Evolutionary conservation across 2,888 invertebrate genomes (phyloP).

Genomic region (Cartodere bifasciata): DNA sequence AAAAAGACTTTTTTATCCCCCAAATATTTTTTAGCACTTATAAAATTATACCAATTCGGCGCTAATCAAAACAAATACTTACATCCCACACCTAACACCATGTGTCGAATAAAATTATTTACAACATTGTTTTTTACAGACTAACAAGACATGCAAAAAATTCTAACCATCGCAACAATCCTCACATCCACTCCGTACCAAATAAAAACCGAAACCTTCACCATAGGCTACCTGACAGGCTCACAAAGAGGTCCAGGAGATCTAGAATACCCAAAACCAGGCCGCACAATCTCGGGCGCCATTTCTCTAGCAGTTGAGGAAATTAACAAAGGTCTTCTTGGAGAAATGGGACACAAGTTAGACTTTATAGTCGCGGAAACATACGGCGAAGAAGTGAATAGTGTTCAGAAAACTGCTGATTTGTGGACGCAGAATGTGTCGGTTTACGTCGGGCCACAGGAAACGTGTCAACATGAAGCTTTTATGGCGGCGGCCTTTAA

Average conservation of each 20-base stretch:
- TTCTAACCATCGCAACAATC: not conserved
- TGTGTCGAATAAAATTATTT: no score
- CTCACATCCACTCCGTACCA: conserved; percentile 9
- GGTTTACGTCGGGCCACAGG: conserved; percentile 82
- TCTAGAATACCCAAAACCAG: conserved; percentile 67
- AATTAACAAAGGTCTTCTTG: conserved; percentile 44
- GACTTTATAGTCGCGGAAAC: conserved; percentile 81
- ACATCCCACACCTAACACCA: no score
- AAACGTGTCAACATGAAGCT: conserved; percentile 86
- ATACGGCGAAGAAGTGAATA: conserved; percentile 76
- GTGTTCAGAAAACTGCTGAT: conserved; percentile 73
- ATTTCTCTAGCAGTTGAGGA: conserved; percentile 78
- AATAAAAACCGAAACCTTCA: conserved; percentile 46
- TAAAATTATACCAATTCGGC: no score
- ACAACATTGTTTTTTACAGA: no score
- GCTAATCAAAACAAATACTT: no score
- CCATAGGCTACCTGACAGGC: conserved; percentile 75
- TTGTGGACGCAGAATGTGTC: conserved; percentile 75
- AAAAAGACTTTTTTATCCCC: no score
- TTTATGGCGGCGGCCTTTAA: conserved; percentile 89
- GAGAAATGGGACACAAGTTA: conserved; percentile 56
- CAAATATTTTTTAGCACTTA: no score
- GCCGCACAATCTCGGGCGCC: conserved; percentile 63
- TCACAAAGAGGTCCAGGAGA: conserved; percentile 68
- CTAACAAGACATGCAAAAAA: no score